A percentile compares a stretch with the other conserved stretches of the same genome.
Evolutionary conservation across 2,113 vertebrate genomes (phyloP).

Genomic region (Lamprologus tigripictilis): DNA sequence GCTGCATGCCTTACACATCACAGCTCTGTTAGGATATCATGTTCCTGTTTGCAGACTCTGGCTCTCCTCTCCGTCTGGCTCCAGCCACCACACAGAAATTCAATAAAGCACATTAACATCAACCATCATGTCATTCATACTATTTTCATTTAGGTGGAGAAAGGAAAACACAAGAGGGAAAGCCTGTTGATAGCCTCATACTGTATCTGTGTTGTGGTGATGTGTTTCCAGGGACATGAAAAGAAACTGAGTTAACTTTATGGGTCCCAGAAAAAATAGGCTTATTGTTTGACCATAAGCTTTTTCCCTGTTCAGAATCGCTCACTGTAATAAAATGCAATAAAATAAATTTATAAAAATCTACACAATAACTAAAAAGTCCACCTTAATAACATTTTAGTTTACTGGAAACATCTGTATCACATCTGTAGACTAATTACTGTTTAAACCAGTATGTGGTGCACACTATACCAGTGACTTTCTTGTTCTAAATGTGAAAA

Average conservation of each 20-base stretch:
- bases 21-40: constrained; percentile 9
- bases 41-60: constrained; percentile 6
- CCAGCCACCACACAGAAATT: not conserved
- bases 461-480: not conserved
- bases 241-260: not conserved
- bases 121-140: not conserved
- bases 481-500: not conserved
- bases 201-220: not conserved
- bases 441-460: not conserved
- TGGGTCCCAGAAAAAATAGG: not conserved
- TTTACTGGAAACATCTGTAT: not conserved
- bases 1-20: constrained; percentile 3
- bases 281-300: not conserved
- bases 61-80: not conserved
- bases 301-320: not conserved
- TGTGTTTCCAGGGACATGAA: not conserved
- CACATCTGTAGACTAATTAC: not conserved
- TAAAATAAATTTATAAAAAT: not conserved
- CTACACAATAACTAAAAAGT: not conserved
- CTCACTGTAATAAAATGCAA: not conserved
- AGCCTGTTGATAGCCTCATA: not conserved
- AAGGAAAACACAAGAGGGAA: not conserved
- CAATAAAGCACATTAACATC: not conserved
- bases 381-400: not conserved
- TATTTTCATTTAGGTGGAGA: not conserved